These are phyloP conservation scores for Cryptosula pallasiana DNA, from an alignment of 2,888 invertebrate species.

Conservation along the genomic window DNA sequence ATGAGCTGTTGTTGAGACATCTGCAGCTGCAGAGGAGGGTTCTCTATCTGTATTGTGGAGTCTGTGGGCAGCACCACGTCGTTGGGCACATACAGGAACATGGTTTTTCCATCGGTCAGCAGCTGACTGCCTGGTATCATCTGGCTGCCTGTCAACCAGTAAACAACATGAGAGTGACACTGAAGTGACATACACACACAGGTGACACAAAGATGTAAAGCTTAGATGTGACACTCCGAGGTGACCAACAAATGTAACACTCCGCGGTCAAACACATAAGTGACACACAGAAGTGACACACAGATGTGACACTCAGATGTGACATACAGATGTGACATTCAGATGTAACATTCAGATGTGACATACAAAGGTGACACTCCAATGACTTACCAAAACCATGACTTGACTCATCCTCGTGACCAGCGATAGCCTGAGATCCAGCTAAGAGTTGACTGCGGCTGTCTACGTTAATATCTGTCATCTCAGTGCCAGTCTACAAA, in stretches of 20 bases:
- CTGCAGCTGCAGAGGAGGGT: not conserved
- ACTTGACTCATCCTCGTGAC: not conserved
- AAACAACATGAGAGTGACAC: not conserved
- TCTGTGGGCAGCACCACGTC: not conserved
- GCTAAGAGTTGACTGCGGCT: not conserved
- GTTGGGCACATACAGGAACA: constrained; percentile 1
- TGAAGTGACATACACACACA: no score
- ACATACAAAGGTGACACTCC: no score
- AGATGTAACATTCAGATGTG: no score
- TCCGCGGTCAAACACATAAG: no score
- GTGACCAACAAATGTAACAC: no score
- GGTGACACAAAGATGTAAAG: no score
- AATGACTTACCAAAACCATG: not conserved
- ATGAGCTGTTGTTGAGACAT: constrained; percentile 12
- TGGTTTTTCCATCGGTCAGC: not conserved
- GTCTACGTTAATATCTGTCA: not conserved
- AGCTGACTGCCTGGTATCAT: constrained; percentile 13
- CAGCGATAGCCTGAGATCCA: not conserved
- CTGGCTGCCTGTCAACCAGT: not conserved
- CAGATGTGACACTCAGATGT: no score
- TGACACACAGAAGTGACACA: no score
- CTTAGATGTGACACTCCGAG: no score
- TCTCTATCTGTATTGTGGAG: constrained; percentile 13
- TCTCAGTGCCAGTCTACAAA: not conserved
- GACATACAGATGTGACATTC: no score